A percentile compares a stretch with the other conserved stretches of the same genome.
Conservation (phyloP, 2,888 invertebrate species). For the Leptarthrus brevirostris region DNA sequence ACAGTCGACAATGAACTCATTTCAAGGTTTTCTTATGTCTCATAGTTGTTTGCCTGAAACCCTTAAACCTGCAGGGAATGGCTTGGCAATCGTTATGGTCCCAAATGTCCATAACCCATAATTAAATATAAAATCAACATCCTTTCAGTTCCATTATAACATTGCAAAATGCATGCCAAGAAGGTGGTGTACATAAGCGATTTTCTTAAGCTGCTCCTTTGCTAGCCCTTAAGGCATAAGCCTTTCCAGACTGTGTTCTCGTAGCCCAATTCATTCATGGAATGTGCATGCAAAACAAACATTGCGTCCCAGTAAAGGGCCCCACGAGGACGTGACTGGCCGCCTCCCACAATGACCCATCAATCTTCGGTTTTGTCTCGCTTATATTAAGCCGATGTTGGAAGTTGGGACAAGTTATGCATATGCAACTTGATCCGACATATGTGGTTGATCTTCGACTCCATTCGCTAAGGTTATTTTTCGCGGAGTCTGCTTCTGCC, state of each 20-base stretch:
- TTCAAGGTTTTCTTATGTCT: neutral
- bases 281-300: conserved; percentile 38
- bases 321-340: conserved; percentile 44
- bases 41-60: neutral
- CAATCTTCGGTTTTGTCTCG: conserved; percentile 43
- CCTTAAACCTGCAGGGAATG: neutral
- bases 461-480: neutral
- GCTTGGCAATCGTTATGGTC: neutral
- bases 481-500: neutral
- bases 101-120: conserved; percentile 33
- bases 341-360: conserved; percentile 48
- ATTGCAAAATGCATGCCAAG: neutral
- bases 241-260: neutral
- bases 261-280: conserved; percentile 25
- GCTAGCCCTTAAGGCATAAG: neutral
- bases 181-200: neutral
- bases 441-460: conserved; percentile 20
- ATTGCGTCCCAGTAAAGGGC: neutral
- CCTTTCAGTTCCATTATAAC: conserved; percentile 17
- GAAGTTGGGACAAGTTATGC: conserved; percentile 7
- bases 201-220: neutral
- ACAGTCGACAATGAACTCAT: neutral
- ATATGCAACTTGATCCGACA: conserved; percentile 36
- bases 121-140: conserved; percentile 42
- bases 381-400: neutral